Evolutionary conservation across 2,113 vertebrate species (phyloP).

Genomic region (Hymenochirus boettgeri): DNA sequence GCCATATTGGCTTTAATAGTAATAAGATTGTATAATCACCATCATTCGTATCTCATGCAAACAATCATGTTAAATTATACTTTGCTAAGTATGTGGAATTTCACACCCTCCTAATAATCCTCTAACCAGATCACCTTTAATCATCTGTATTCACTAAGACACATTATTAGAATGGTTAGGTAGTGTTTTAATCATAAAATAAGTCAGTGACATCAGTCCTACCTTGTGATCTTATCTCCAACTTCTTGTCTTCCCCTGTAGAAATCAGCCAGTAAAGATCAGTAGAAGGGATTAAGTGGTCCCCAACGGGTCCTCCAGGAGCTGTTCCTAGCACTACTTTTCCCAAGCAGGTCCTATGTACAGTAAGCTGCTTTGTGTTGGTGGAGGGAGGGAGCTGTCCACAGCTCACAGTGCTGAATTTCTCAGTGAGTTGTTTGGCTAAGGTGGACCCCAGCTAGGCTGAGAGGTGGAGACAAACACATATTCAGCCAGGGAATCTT

Average conservation of each 20-base stretch:
- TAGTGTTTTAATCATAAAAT: no score
- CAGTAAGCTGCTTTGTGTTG: slow-evolving; percentile 7
- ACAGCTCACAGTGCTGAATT: slow-evolving; percentile 26
- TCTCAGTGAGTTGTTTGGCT: slow-evolving; percentile 29
- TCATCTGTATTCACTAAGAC: no score
- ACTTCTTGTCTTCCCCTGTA: no score
- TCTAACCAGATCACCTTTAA: no score
- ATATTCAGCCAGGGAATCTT: slow-evolving; percentile 35
- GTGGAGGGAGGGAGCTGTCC: slow-evolving; percentile 34
- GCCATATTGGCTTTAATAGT: slow-evolving; percentile 4
- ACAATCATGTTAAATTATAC: background rate
- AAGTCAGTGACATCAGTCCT: no score
- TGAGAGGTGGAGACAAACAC: slow-evolving; percentile 37
- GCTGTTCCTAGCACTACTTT: background rate
- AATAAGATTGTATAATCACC: background rate
- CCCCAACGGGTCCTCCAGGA: background rate
- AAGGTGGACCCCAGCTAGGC: slow-evolving; percentile 35
- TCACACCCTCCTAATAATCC: no score
- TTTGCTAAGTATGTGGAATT: no score
- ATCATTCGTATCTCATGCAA: background rate
- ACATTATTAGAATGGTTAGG: no score
- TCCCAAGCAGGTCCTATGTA: background rate
- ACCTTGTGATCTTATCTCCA: no score
- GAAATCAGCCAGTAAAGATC: background rate
- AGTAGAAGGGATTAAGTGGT: background rate